These are phyloP conservation scores for Phrynocephalus versicolor DNA, from an alignment of 2,113 vertebrate genomes.

Conservation along the genomic window DNA sequence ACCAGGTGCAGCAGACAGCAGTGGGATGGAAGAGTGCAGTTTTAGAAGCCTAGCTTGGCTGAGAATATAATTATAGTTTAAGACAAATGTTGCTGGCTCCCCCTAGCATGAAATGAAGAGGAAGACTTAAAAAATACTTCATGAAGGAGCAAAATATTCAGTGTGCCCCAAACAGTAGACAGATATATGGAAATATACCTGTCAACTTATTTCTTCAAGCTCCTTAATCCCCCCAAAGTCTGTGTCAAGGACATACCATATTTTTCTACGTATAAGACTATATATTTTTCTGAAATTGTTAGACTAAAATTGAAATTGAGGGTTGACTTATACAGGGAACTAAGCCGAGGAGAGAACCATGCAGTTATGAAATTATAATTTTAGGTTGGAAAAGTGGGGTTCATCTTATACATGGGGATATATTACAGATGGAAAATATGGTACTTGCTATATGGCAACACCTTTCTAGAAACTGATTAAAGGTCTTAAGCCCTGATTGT, in stretches of 20 bases:
- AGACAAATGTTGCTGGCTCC: background rate
- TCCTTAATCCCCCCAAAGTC: background rate
- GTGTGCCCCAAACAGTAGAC: background rate
- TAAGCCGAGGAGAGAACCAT: no score
- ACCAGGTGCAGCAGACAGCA: constrained; percentile 22
- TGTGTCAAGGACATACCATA: background rate
- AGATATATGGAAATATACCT: background rate
- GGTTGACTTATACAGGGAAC: no score
- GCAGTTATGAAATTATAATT: no score
- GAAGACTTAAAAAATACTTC: background rate
- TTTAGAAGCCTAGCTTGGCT: background rate
- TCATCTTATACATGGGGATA: no score
- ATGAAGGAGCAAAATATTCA: background rate
- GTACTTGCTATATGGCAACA: background rate
- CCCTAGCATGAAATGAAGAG: background rate
- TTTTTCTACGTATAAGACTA: background rate
- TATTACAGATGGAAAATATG: no score
- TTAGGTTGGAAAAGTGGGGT: no score
- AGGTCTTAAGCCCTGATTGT: background rate
- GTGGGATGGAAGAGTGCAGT: background rate
- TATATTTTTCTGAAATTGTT: no score
- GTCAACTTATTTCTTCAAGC: background rate
- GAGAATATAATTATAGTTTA: background rate
- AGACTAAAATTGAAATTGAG: no score
- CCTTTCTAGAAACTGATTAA: background rate